Percentiles rank a stretch among this genome's conserved stretches.
These are phyloP conservation scores for Corythornis vintsioides DNA, from an alignment of 2,113 vertebrate species.

Conservation along the genomic window DNA sequence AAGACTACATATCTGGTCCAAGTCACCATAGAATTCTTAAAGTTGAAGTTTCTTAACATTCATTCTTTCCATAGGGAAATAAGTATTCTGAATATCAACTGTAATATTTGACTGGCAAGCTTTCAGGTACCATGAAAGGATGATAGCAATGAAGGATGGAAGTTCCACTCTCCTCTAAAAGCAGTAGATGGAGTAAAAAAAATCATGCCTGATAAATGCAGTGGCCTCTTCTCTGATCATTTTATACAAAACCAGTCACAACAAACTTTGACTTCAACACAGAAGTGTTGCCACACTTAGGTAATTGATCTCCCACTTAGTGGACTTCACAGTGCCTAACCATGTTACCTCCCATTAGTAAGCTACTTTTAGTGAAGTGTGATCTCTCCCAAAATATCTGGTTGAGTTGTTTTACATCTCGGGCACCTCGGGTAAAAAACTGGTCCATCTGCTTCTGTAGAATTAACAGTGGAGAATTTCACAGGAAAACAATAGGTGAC, in stretches of 20 bases:
- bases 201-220: neutral
- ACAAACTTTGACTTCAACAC: neutral
- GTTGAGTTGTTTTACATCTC: neutral
- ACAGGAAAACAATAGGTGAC: neutral
- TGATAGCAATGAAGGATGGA: neutral
- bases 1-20: slow-evolving; percentile 1
- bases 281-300: neutral
- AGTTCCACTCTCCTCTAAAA: neutral
- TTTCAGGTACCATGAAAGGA: neutral
- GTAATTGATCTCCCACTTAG: neutral
- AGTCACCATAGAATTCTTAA: slow-evolving; percentile 18
- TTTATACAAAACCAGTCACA: neutral
- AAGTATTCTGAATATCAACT: neutral
- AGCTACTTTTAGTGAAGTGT: neutral
- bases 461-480: neutral
- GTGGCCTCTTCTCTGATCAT: neutral
- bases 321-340: neutral
- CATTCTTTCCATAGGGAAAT: neutral
- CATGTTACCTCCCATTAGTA: neutral
- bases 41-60: neutral
- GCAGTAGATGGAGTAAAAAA: neutral
- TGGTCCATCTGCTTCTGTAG: neutral
- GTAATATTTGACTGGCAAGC: slow-evolving; percentile 4
- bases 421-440: neutral
- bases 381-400: neutral